Percentiles rank a stretch among this genome's conserved stretches.
Evolutionary conservation across 2,113 vertebrate genomes (phyloP).

Genomic region (Carassius carassius): DNA sequence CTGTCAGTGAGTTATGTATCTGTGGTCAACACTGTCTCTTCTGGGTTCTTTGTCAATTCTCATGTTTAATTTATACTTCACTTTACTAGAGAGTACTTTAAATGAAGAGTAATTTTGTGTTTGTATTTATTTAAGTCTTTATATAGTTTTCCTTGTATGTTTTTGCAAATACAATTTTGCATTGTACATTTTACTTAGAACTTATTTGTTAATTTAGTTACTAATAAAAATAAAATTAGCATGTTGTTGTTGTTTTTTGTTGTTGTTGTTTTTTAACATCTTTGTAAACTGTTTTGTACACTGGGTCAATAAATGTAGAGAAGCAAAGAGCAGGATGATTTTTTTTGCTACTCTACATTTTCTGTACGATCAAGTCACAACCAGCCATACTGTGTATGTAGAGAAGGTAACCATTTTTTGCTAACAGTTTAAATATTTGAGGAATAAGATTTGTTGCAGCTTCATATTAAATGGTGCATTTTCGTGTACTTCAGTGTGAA

Average conservation of each 20-base stretch:
- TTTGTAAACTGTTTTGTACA: neutral
- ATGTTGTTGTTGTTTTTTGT: neutral
- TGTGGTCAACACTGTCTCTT: constrained; percentile 43
- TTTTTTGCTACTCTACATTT: neutral
- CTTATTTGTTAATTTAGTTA: neutral
- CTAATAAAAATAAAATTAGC: too few relatives aligned
- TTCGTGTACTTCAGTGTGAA: neutral
- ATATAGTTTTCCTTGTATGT: neutral
- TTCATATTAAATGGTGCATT: neutral
- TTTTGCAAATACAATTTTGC: neutral
- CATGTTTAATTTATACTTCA: neutral
- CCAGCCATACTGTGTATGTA: neutral
- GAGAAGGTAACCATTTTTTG: neutral
- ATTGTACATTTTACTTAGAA: neutral
- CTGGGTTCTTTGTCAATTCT: constrained; percentile 1
- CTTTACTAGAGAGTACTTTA: neutral
- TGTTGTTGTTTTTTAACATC: neutral
- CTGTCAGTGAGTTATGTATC: constrained; percentile 48
- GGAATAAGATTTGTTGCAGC: neutral
- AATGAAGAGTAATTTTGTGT: neutral
- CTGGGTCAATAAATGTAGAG: neutral
- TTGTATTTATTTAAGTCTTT: neutral
- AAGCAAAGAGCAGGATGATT: too few relatives aligned
- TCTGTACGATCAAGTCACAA: neutral
- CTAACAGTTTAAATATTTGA: neutral